Percentiles rank a stretch among this genome's conserved stretches.
Evolutionary conservation across 2,797 vertebrate genomes (phyloP).

Genomic region (Lateolabrax maculatus): DNA sequence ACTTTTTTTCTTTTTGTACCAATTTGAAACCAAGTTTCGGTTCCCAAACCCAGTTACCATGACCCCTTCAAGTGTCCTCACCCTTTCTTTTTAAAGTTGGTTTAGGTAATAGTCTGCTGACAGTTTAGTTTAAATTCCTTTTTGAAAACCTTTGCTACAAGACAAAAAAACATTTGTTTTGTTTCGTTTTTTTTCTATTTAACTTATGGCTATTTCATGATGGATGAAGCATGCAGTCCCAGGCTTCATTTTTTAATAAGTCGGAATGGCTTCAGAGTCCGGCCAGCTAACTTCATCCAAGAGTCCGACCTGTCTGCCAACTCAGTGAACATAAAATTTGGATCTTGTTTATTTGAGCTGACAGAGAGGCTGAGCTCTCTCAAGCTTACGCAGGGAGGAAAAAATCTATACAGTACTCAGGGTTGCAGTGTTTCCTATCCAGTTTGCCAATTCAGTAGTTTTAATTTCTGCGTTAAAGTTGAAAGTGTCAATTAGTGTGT

Average conservation of each 20-base stretch:
- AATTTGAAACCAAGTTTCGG: no score
- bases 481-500: constrained; percentile 71
- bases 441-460: constrained; percentile 73
- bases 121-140: not conserved
- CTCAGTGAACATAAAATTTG: constrained; percentile 18
- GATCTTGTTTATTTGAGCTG: constrained; percentile 45
- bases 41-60: no score
- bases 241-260: constrained; percentile 30
- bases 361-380: constrained; percentile 20
- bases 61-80: constrained; percentile 3
- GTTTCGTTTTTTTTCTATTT: not conserved
- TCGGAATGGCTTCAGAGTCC: constrained; percentile 20
- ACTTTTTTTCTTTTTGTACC: no score
- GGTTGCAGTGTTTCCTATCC: constrained; percentile 29
- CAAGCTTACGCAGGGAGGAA: constrained; percentile 19
- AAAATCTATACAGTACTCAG: constrained; percentile 34
- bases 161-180: not conserved
- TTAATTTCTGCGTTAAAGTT: constrained; percentile 69
- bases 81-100: not conserved
- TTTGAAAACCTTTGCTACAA: constrained; percentile 9
- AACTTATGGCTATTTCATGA: constrained; percentile 11
- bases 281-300: constrained; percentile 19
- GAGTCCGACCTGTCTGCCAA: constrained; percentile 33
- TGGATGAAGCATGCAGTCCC: constrained; percentile 18
- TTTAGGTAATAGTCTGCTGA: not conserved